These are phyloP conservation scores for Mylabris phalerata DNA, from an alignment of 1,140 invertebrate species.

Conservation along the genomic window DNA sequence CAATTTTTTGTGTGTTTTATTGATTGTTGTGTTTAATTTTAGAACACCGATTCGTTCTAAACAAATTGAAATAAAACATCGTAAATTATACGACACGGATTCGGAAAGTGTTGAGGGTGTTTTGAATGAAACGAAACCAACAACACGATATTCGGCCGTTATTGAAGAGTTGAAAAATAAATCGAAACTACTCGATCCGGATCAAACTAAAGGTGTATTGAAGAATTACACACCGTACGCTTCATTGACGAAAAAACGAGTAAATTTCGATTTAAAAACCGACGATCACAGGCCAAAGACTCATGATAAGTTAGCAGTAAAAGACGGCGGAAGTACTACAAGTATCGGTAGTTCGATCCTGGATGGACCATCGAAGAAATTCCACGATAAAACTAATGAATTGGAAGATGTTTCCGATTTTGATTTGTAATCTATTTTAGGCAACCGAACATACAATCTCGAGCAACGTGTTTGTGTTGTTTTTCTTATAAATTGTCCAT, in stretches of 20 bases:
- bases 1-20: neutral
- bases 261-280: constrained; percentile 34
- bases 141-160: constrained; percentile 15
- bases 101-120: constrained; percentile 21
- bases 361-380: constrained; percentile 12
- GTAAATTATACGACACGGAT: constrained; percentile 28
- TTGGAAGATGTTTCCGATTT: constrained; percentile 26
- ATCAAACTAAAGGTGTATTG: constrained; percentile 23
- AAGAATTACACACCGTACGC: constrained; percentile 27
- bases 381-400: constrained; percentile 5
- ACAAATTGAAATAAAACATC: constrained; percentile 21
- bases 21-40: neutral
- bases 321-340: constrained; percentile 27
- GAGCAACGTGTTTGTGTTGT: neutral
- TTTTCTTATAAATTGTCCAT: neutral
- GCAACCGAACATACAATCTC: constrained; percentile 5
- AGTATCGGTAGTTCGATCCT: constrained; percentile 31
- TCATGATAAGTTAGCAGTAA: neutral
- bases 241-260: constrained; percentile 35
- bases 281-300: constrained; percentile 10
- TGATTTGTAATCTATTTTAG: constrained; percentile 18
- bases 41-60: constrained; percentile 1
- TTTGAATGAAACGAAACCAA: neutral
- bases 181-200: constrained; percentile 9
- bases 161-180: constrained; percentile 18